Conservation (phyloP, 2,797 vertebrate species). For the Hyperoplus immaculatus region DNA sequence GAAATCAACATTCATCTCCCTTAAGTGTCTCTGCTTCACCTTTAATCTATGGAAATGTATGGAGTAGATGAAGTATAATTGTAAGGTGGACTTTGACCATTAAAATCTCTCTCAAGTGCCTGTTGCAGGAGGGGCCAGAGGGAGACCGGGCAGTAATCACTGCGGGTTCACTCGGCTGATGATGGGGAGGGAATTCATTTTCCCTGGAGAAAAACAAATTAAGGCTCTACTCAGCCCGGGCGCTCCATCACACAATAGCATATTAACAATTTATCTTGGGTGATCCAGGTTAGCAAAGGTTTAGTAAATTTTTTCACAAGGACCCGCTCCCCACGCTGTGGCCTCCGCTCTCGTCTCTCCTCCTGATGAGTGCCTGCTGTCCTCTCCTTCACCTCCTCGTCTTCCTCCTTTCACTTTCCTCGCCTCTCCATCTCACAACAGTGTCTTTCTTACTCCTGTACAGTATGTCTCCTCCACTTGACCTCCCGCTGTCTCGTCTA, state of each 20-base stretch:
- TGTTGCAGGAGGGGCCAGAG: constrained; percentile 69
- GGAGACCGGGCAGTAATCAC: constrained; percentile 81
- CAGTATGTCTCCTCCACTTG: constrained; percentile 35
- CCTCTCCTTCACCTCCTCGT: constrained; percentile 76
- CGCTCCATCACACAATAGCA: constrained; percentile 85
- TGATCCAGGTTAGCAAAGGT: constrained; percentile 87
- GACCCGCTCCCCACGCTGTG: constrained; percentile 76
- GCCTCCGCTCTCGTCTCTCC: constrained; percentile 74
- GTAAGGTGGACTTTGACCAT: constrained; percentile 84
- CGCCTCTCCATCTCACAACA: constrained; percentile 60
- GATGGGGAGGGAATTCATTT: constrained; percentile 88
- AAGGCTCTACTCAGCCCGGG: constrained; percentile 75
- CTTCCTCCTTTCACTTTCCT: constrained; percentile 64
- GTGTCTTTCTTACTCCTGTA: constrained; percentile 32
- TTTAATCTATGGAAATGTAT: constrained; percentile 87
- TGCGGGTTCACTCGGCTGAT: constrained; percentile 76
- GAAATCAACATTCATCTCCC: constrained; percentile 53
- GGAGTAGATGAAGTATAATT: constrained; percentile 87
- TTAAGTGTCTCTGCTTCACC: constrained; percentile 81
- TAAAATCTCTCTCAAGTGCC: constrained; percentile 85
- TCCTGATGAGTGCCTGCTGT: constrained; percentile 75
- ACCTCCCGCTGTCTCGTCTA: constrained; percentile 39
- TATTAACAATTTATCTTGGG: constrained; percentile 91
- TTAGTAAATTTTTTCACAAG: constrained; percentile 88
- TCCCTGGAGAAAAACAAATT: constrained; percentile 88